Evolutionary conservation across 2,113 vertebrate species (phyloP).

Genomic region (Melanotaenia duboulayi): DNA sequence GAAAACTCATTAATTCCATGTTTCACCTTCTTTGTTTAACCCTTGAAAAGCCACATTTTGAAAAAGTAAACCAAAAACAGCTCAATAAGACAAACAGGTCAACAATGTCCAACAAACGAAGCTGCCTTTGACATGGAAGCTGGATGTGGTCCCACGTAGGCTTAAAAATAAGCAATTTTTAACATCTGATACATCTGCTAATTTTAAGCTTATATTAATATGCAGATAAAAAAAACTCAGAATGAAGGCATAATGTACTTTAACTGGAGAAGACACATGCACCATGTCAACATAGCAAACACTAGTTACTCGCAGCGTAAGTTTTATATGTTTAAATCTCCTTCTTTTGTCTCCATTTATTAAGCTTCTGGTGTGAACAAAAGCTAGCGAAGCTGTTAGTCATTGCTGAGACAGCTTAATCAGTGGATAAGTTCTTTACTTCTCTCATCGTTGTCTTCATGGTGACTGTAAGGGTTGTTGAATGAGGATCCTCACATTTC

Average conservation of each 20-base stretch:
- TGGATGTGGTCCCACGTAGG: slow-evolving; percentile 35
- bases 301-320: neutral
- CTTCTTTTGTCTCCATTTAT: neutral
- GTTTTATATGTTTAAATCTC: neutral
- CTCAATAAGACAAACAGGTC: slow-evolving; percentile 15
- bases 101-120: slow-evolving; percentile 41
- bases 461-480: neutral
- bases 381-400: neutral
- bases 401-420: neutral
- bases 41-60: slow-evolving; percentile 1
- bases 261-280: neutral
- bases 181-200: neutral
- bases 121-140: slow-evolving; percentile 5
- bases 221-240: neutral
- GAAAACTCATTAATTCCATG: slow-evolving; percentile 10
- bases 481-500: too few species aligned
- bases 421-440: neutral
- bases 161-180: slow-evolving; percentile 10
- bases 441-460: neutral
- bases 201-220: neutral
- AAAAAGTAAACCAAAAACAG: slow-evolving; percentile 28
- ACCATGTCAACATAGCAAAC: neutral
- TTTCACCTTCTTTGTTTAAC: slow-evolving; percentile 6
- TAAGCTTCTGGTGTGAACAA: neutral
- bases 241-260: neutral